A percentile compares a stretch with the other conserved stretches of the same genome.
Evolutionary conservation across 2,113 vertebrate genomes (phyloP).

Genomic region (Eulacestoma nigropectus): DNA sequence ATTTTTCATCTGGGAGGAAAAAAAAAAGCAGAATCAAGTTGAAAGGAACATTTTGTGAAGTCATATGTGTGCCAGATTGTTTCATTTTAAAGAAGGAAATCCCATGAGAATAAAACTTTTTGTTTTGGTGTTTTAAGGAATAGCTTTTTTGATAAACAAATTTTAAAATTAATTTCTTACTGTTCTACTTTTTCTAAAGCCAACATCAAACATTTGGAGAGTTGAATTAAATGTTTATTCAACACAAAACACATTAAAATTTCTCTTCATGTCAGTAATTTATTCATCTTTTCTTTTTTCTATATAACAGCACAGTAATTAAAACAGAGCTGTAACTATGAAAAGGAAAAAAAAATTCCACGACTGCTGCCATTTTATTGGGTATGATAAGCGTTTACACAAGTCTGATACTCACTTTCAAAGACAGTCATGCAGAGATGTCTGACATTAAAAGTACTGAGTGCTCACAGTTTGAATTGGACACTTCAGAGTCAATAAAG

Average conservation of each 20-base stretch:
- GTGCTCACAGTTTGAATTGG: background rate
- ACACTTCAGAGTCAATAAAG: background rate
- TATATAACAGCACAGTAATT: background rate
- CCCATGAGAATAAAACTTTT: background rate
- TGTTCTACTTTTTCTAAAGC: background rate
- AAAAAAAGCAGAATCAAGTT: background rate
- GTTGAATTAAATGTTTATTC: background rate
- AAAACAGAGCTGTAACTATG: background rate
- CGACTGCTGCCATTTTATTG: background rate
- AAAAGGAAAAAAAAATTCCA: background rate
- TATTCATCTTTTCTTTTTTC: background rate
- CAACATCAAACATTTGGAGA: background rate
- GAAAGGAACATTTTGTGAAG: conserved; percentile 15
- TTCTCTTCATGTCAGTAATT: background rate
- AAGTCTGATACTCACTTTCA: background rate
- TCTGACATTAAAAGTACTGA: background rate
- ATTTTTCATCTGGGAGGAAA: background rate
- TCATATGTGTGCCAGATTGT: background rate
- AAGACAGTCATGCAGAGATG: background rate
- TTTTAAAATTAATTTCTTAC: background rate
- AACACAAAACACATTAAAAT: background rate
- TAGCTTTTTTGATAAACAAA: background rate
- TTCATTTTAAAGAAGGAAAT: conserved; percentile 8
- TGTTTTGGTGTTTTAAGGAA: background rate
- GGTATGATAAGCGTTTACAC: background rate